Base-by-base conservation (phyloP, 2,888 invertebrate genomes). In the Pyrrhosoma nymphula region DNA sequence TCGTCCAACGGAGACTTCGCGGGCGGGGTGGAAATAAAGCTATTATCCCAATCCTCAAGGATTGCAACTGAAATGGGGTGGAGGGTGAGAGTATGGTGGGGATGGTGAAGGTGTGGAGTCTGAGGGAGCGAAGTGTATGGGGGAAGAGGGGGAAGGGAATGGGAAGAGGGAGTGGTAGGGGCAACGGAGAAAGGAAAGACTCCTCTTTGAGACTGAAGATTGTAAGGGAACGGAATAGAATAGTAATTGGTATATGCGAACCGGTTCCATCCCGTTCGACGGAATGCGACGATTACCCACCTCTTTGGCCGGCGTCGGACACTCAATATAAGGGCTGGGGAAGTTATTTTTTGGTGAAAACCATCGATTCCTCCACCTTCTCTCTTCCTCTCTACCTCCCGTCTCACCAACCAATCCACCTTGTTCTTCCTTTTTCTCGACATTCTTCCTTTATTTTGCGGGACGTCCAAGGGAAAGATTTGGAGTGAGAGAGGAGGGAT, bases 191-290 rank as follows among this genome's bases (percentile, higher is more conserved):
- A 39, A 69, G 63, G 55, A 75, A 35, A 60, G 39, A 93, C 30
- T 82, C 47, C 47, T 47, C 47, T 47, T 47, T 47, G 47, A 26
- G 69, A 69, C 69, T 8, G 69, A n/a, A 69, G n/a, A n/a, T 69
- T 69, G 69, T 82, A 30, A 82, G 82, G 26, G 82, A 82, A 82
- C 82, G 75, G 69, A 93, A 75, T 69, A 16, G 93, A 93, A 93
- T 93, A 93, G 93, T 93, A 93, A 93, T 93, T 93, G 93, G 93
- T 63, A 93, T 93, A 75, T 47, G 93, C 93, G 93, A 93, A 93
- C 93, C 93, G 93, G 93, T 93, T 93, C 75, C 93, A 16, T 47
- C 82, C 26, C 16, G 30, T 63, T 23, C 47, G 35, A 10, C 93
- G 93, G 93, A 69, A 93, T 93, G 93, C 75, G 93, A 23, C 69